phyloP scores from a whole-genome alignment of 2,888 invertebrate species.

The Bombylius discolor region DNA sequence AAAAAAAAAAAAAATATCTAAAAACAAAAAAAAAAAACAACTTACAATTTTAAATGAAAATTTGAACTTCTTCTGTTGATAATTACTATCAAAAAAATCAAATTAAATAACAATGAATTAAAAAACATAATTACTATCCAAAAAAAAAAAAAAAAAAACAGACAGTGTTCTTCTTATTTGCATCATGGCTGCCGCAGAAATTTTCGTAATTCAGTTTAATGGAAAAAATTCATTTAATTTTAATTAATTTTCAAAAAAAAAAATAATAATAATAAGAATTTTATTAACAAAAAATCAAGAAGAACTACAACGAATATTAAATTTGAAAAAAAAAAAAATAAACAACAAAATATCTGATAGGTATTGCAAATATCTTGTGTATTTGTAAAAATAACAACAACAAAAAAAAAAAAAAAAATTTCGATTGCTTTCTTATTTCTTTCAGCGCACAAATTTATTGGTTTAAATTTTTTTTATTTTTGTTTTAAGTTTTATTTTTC shows the following conservation, averaged over 20 bases:
- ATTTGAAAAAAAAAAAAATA: neutral
- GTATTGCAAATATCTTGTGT: neutral
- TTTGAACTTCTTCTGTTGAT: too few relatives aligned
- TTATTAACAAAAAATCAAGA: neutral
- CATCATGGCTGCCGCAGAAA: slow-evolving; percentile 18
- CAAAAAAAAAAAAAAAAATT: slow-evolving; percentile 2
- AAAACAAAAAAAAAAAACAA: too few relatives aligned
- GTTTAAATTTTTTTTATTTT: neutral
- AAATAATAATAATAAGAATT: neutral
- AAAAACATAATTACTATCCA: too few relatives aligned
- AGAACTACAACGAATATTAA: slow-evolving; percentile 1
- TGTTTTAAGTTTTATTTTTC: neutral
- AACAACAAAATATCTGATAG: too few relatives aligned
- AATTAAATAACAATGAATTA: too few relatives aligned
- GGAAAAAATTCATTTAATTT: neutral
- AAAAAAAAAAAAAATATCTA: too few relatives aligned
- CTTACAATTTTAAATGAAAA: too few relatives aligned
- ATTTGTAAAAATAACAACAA: slow-evolving; percentile 2
- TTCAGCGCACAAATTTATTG: slow-evolving; percentile 10
- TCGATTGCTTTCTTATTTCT: slow-evolving; percentile 7
- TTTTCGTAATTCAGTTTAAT: neutral
- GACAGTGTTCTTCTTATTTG: too few relatives aligned
- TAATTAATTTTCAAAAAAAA: neutral
- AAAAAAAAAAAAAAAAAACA: too few relatives aligned
- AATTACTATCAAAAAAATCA: too few relatives aligned